Percentiles rank a stretch among this genome's conserved stretches.
Evolutionary conservation across 2,797 vertebrate species (phyloP).

Genomic region (Cichlasoma orientale): DNA sequence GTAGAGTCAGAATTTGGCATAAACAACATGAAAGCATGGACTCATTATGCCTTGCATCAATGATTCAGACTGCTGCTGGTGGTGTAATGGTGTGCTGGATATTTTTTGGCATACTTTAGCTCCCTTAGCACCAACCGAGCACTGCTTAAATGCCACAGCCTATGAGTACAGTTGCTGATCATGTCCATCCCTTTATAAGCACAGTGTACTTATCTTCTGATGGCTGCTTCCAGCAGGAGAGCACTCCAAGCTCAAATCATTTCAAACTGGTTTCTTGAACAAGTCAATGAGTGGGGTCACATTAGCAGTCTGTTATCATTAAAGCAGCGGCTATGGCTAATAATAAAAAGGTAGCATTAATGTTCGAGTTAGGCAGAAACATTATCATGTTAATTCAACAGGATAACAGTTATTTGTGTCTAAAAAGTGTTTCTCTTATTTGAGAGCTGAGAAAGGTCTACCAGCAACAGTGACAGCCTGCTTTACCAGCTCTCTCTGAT

Average conservation of each 20-base stretch:
- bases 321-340: neutral
- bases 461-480: rapidly evolving
- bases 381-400: neutral
- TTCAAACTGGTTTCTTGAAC: neutral
- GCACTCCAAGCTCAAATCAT: neutral
- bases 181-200: neutral
- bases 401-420: too few relatives aligned
- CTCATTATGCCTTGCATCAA: neutral
- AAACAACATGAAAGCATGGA: neutral
- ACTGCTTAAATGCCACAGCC: neutral
- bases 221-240: neutral
- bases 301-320: neutral
- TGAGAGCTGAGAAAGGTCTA: neutral
- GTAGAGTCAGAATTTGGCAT: neutral
- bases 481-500: neutral
- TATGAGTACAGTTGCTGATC: neutral
- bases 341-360: neutral
- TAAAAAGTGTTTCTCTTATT: too few relatives aligned
- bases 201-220: too few relatives aligned
- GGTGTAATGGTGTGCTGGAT: neutral
- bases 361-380: rapidly evolving
- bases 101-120: neutral
- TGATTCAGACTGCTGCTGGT: neutral
- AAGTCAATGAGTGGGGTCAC: neutral
- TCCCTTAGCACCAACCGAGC: neutral